Evolutionary conservation across 1,140 invertebrate genomes (phyloP).

Genomic region (Brachionus plicatilis): DNA sequence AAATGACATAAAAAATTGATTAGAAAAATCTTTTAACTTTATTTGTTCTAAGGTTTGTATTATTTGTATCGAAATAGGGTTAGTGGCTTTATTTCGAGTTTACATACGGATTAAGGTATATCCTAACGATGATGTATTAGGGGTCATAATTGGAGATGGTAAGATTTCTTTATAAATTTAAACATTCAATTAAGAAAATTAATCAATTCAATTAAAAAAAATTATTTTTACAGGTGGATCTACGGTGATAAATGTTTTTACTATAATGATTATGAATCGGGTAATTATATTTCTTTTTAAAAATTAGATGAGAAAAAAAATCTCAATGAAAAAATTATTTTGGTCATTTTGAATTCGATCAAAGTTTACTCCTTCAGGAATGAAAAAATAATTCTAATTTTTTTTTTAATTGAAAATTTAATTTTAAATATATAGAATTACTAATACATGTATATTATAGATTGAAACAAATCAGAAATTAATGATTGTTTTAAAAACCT

Average conservation of each 20-base stretch:
- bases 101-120: conserved; percentile 45
- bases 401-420: no score
- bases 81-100: conserved; percentile 50
- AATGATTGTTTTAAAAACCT: no score
- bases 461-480: no score
- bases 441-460: no score
- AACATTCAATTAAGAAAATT: conserved; percentile 42
- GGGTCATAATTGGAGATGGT: conserved; percentile 50
- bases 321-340: no score
- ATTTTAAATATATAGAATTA: no score
- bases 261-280: conserved; percentile 51
- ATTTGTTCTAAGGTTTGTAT: conserved; percentile 42
- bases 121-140: background rate
- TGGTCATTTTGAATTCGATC: no score
- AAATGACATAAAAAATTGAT: background rate
- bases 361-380: no score
- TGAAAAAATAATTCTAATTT: no score
- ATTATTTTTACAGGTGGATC: conserved; percentile 52
- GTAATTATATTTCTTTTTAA: background rate
- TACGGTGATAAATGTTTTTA: conserved; percentile 54
- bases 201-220: no score
- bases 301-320: no score
- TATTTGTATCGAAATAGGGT: conserved; percentile 44
- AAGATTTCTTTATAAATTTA: background rate
- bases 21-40: background rate